These are phyloP conservation scores for Drosophila arizonae DNA, from an alignment of 1,140 invertebrate genomes.

Conservation along the genomic window DNA sequence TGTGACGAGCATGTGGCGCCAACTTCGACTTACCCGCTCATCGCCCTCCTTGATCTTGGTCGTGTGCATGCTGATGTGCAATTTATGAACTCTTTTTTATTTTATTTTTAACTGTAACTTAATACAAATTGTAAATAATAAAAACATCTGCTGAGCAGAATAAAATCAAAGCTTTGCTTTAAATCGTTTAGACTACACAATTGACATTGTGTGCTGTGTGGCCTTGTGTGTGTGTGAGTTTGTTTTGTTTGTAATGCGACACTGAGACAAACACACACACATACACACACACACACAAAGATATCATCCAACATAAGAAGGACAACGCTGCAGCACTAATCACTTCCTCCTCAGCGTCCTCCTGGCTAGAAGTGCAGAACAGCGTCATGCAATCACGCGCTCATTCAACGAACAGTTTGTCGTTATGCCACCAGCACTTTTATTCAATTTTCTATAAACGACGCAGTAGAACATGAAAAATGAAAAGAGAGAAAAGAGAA, in stretches of 20 bases:
- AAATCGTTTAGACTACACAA: slow-evolving; percentile 50
- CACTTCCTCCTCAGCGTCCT: slow-evolving; percentile 57
- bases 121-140: slow-evolving; percentile 32
- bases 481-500: slow-evolving; percentile 23
- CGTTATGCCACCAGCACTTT: slow-evolving; percentile 77
- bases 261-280: slow-evolving; percentile 4
- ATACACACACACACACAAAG: slow-evolving; percentile 35
- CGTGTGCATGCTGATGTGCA: slow-evolving; percentile 53
- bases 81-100: slow-evolving; percentile 45
- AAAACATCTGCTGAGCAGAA: slow-evolving; percentile 49
- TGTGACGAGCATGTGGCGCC: neutral
- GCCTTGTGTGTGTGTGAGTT: neutral
- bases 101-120: slow-evolving; percentile 28
- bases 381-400: slow-evolving; percentile 65
- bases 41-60: slow-evolving; percentile 70
- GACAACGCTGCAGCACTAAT: slow-evolving; percentile 50
- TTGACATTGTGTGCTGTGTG: slow-evolving; percentile 58
- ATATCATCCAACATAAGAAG: neutral
- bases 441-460: slow-evolving; percentile 79
- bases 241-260: slow-evolving; percentile 57
- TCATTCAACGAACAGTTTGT: slow-evolving; percentile 74
- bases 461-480: slow-evolving; percentile 39
- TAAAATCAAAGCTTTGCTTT: slow-evolving; percentile 46
- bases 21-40: slow-evolving; percentile 56
- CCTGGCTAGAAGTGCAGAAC: slow-evolving; percentile 11